These are phyloP conservation scores for Montipora capricornis DNA, from an alignment of 64 coral and sea anemone species.

Conservation along the genomic window DNA sequence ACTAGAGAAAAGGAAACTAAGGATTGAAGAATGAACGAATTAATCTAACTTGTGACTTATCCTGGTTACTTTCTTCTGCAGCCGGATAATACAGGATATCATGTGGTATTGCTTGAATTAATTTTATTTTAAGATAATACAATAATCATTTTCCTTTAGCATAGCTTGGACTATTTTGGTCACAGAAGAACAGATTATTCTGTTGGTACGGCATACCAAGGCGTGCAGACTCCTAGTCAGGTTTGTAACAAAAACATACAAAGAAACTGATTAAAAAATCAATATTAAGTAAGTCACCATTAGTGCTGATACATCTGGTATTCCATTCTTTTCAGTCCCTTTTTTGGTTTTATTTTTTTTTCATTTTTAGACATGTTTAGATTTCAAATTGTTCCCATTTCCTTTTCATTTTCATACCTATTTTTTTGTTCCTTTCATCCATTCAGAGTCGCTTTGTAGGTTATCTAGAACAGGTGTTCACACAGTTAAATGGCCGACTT, in stretches of 20 bases:
- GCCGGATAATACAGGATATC: not conserved
- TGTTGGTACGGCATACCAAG: conserved; percentile 90
- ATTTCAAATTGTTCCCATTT: not conserved
- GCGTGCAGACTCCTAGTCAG: conserved; percentile 98
- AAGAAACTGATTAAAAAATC: too few species aligned
- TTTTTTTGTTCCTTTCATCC: not conserved
- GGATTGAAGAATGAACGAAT: too few species aligned
- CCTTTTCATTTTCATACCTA: not conserved
- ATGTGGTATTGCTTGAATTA: not conserved
- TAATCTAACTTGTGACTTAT: too few species aligned
- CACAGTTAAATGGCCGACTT: conserved; percentile 85
- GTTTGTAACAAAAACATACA: conserved; percentile 16
- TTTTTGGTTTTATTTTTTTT: not conserved
- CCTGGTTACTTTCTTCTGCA: too few species aligned
- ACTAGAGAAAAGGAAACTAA: too few species aligned
- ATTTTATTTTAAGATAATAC: too few species aligned
- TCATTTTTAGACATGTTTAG: not conserved
- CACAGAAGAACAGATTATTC: conserved; percentile 92
- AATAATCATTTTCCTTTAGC: conserved; percentile 41
- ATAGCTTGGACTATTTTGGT: conserved; percentile 98
- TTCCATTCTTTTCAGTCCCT: not conserved
- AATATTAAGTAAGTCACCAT: too few species aligned
- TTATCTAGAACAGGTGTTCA: conserved; percentile 93
- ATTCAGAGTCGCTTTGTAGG: conserved; percentile 95
- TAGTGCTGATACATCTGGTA: too few species aligned